phyloP scores from a whole-genome alignment of 2,888 invertebrate species.

The Peribatodes rhomboidaria region DNA sequence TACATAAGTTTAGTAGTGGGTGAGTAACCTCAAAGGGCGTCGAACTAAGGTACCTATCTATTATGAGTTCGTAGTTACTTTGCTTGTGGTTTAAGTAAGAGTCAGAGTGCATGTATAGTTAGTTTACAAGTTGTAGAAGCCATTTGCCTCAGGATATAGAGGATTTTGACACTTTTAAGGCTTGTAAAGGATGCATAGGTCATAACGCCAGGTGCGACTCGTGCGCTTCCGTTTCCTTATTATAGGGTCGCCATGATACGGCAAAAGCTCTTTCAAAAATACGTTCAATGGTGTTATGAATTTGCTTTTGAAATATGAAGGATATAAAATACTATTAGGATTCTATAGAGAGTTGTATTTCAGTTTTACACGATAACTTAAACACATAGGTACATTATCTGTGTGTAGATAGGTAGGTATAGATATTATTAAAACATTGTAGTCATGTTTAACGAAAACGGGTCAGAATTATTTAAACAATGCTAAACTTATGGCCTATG shows the following conservation, averaged over 20 bases:
- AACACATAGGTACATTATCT: too few relatives aligned
- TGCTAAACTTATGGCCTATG: too few relatives aligned
- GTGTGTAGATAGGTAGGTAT: too few relatives aligned
- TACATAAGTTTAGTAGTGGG: conserved; percentile 8
- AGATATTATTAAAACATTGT: too few relatives aligned
- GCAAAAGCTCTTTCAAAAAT: not conserved
- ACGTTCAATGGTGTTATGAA: not conserved
- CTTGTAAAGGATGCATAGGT: conserved; percentile 76
- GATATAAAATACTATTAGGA: too few relatives aligned
- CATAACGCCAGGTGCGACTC: conserved; percentile 77
- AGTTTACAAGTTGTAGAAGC: conserved; percentile 34
- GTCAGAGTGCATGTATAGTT: conserved; percentile 28
- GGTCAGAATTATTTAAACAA: too few relatives aligned
- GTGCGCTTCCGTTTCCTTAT: conserved; percentile 77
- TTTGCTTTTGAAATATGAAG: not conserved
- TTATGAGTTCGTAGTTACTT: not conserved
- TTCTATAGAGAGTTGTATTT: too few relatives aligned
- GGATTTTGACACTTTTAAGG: conserved; percentile 73
- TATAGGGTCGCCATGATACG: conserved; percentile 16
- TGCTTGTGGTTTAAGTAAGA: conserved; percentile 13
- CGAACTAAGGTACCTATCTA: conserved; percentile 11
- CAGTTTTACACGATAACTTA: too few relatives aligned
- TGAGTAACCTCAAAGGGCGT: conserved; percentile 21
- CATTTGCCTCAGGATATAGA: conserved; percentile 31
- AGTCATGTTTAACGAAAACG: too few relatives aligned